Evolutionary conservation across 2,888 invertebrate genomes (phyloP).

Genomic region (Drosophila longiperda): DNA sequence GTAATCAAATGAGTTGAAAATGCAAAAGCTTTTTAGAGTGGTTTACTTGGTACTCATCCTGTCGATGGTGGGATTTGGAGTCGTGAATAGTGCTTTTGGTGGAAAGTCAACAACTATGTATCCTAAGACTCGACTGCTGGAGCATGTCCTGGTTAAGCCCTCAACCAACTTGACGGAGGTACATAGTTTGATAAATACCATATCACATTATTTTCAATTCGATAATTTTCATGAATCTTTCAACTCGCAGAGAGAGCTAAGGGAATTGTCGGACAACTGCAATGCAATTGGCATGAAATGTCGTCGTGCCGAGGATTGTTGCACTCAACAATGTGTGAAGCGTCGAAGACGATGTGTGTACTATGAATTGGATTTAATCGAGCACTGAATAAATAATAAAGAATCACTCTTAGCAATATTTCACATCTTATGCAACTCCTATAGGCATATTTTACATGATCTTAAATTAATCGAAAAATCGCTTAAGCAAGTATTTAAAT

Average conservation of each 20-base stretch:
- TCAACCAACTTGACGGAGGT: constrained; percentile 1
- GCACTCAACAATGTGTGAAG: constrained; percentile 2
- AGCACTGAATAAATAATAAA: not conserved
- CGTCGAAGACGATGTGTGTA: not conserved
- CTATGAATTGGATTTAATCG: not conserved
- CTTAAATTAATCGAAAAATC: not conserved
- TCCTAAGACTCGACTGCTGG: not conserved
- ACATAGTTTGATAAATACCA: not conserved
- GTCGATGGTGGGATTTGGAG: not conserved
- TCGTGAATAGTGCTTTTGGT: not conserved
- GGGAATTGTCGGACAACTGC: not conserved
- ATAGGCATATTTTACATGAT: not conserved
- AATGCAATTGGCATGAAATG: not conserved
- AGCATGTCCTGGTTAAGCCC: not conserved
- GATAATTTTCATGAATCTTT: not conserved
- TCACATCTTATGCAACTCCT: not conserved
- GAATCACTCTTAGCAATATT: not conserved
- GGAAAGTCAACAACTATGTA: not conserved
- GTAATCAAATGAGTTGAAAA: not conserved
- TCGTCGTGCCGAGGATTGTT: constrained; percentile 4
- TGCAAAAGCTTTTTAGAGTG: not conserved
- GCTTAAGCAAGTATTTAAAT: not conserved
- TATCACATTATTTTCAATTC: not conserved
- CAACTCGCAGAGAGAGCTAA: not conserved
- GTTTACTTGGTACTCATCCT: not conserved